Conservation (phyloP, 2,797 vertebrate species). For the Hydrolagus colliei region DNA sequence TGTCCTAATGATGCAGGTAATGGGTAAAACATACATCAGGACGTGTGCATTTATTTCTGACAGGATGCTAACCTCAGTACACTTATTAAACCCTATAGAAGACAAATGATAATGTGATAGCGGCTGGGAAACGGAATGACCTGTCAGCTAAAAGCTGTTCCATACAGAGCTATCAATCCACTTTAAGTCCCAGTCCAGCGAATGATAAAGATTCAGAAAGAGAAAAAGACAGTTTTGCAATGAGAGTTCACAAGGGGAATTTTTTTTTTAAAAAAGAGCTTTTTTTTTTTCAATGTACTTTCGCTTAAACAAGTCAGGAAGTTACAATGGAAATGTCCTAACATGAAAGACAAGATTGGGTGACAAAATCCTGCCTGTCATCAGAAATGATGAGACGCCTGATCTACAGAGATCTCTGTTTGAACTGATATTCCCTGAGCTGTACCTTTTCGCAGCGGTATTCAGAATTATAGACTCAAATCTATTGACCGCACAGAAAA, state of each 20-base stretch:
- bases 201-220: constrained; percentile 22
- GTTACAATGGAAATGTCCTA: constrained; percentile 34
- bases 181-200: constrained; percentile 6
- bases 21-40: constrained; percentile 12
- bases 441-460: too few species aligned
- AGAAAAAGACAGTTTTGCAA: neutral
- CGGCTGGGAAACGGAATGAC: constrained; percentile 11
- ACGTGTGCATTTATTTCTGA: constrained; percentile 20
- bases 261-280: neutral
- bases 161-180: neutral
- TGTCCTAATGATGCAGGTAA: constrained; percentile 5
- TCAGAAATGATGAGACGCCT: constrained; percentile 34
- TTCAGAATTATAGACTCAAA: too few species aligned
- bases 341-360: constrained; percentile 37
- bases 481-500: too few species aligned
- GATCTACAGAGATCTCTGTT: constrained; percentile 26
- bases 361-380: constrained; percentile 40
- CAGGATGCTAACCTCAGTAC: constrained; percentile 16
- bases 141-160: constrained; percentile 28
- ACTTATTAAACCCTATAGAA: constrained; percentile 20
- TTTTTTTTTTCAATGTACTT: neutral
- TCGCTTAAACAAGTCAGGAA: constrained; percentile 26
- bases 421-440: neutral
- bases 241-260: constrained; percentile 16
- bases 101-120: constrained; percentile 25